Conservation (phyloP, 2,797 vertebrate genomes). For the Myripristis murdjan region DNA sequence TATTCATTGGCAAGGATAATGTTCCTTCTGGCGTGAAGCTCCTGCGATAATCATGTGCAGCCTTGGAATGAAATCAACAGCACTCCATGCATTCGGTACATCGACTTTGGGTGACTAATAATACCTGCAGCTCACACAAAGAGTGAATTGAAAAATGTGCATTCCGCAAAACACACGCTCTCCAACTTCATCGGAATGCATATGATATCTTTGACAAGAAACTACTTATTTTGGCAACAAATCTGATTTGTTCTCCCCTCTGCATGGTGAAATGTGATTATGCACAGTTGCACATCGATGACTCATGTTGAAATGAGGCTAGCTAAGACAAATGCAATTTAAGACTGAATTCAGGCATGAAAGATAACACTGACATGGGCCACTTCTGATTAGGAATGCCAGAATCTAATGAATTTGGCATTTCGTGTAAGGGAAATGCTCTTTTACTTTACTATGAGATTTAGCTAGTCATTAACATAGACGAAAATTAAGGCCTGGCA, state of each 20-base stretch:
- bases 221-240: conserved; percentile 3
- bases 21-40: background rate
- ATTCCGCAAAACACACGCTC: conserved; percentile 17
- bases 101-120: background rate
- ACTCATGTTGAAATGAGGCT: background rate
- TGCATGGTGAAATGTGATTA: conserved; percentile 13
- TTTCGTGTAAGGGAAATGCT: background rate
- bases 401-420: background rate
- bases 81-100: background rate
- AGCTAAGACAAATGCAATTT: background rate
- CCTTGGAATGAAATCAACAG: conserved; percentile 15
- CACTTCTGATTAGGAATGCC: background rate
- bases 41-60: background rate
- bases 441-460: background rate
- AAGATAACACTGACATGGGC: too few relatives aligned
- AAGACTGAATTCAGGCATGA: background rate
- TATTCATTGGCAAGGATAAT: background rate
- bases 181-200: conserved; percentile 24
- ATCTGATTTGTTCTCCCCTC: conserved; percentile 25
- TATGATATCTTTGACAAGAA: conserved; percentile 10
- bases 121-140: conserved; percentile 12
- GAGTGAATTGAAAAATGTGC: conserved; percentile 1
- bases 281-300: background rate
- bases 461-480: background rate
- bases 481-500: background rate